Base-by-base conservation (phyloP, 2,797 vertebrate genomes). In the Cynodonichthys magdalenae region DNA sequence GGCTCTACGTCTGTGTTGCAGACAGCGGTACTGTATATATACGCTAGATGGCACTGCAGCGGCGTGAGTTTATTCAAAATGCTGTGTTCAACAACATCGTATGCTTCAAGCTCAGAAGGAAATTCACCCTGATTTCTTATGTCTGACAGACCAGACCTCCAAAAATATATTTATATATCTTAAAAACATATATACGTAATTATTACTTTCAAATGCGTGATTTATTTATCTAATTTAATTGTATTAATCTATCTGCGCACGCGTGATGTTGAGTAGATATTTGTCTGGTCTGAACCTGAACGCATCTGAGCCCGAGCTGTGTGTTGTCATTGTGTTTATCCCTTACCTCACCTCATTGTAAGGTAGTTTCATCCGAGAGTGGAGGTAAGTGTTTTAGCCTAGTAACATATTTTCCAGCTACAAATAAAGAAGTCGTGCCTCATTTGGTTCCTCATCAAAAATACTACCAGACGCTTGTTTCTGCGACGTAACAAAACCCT, bases 281-380 rank as follows among this genome's bases (percentile, higher is more conserved):
- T 12, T 48, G 18, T 46, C 24, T 41, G 31, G 17, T 12, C 0
- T 17, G 52, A 42, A 0, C 15, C 0, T 75, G 69, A 89, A 88
- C 56, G 64, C 72, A 67, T 10, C 80, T 27, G 5, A 67, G 45
- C n/a, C 42, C 19, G 57, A 44, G 24, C 59, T 31, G 24, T 24
- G 83, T 57, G 85, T 84, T 82, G 83, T 80, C 80, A 88, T 52
- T 69, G 53, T 14, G 81, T 71, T 75, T 66, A 61, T 66, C 20
- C 18, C 1, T 39, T 47, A 42, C 53, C 24, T 24, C 31, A 8
- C 0, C 15, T 8, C 15, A 18, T 65, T 24, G 4, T 3, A 27
- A 17, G 3, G 1, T 53, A 44, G 57, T 68, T 45, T n/a, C 9
- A 5, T 20, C 10, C n/a, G 39, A 17, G 58, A 53, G 55, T 18